Evolutionary conservation across 2,797 vertebrate genomes (phyloP).

Genomic region (Novumbra hubbsi): DNA sequence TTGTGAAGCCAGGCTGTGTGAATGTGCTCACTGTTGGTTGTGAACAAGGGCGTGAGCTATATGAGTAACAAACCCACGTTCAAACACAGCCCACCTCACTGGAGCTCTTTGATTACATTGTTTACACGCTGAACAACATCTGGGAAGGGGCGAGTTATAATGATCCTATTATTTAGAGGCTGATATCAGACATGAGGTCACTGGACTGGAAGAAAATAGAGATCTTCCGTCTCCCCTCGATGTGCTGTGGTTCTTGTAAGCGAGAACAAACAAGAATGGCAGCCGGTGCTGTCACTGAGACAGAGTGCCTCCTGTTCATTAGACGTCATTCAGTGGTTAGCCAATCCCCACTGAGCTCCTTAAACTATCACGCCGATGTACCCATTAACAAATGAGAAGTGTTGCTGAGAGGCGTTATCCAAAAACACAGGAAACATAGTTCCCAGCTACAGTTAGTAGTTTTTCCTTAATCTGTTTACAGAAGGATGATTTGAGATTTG

Average conservation of each 20-base stretch:
- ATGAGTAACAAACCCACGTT: slow-evolving; percentile 41
- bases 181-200: slow-evolving; percentile 66
- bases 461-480: neutral
- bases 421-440: neutral
- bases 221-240: slow-evolving; percentile 19
- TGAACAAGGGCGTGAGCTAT: slow-evolving; percentile 28
- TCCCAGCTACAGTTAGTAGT: neutral
- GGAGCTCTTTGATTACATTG: slow-evolving; percentile 42
- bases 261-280: slow-evolving; percentile 58
- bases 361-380: neutral
- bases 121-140: slow-evolving; percentile 48
- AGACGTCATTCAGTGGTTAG: slow-evolving; percentile 40
- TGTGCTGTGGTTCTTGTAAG: slow-evolving; percentile 39
- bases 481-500: slow-evolving; percentile 27
- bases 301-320: slow-evolving; percentile 18
- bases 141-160: neutral
- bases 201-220: slow-evolving; percentile 22
- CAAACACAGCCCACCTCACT: slow-evolving; percentile 40
- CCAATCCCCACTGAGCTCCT: slow-evolving; percentile 7
- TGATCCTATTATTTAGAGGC: slow-evolving; percentile 25
- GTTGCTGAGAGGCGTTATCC: neutral
- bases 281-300: slow-evolving; percentile 26
- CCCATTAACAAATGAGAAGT: neutral
- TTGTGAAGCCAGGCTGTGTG: slow-evolving; percentile 23
- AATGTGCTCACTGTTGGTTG: slow-evolving; percentile 42